phyloP scores from a whole-genome alignment of 2,888 invertebrate genomes.

The Drosophila recens region DNA sequence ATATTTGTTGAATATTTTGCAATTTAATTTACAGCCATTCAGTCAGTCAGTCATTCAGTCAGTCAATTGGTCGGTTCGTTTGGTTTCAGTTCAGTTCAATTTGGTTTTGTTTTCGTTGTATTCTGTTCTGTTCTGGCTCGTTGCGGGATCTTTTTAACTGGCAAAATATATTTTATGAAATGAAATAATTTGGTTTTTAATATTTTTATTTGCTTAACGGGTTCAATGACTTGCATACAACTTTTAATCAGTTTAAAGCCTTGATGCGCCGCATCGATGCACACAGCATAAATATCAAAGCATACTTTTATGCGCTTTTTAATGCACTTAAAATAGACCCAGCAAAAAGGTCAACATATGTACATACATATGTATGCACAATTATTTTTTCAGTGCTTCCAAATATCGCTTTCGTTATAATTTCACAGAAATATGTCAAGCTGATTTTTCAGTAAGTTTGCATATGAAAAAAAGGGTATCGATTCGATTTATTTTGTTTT shows the following conservation, averaged over 20 bases:
- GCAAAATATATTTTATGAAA: constrained; percentile 24
- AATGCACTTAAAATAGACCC: constrained; percentile 11
- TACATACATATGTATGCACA: neutral
- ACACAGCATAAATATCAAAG: constrained; percentile 16
- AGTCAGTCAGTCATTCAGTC: constrained; percentile 12
- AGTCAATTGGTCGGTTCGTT: constrained; percentile 33
- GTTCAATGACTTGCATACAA: constrained; percentile 37
- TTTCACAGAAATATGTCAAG: neutral
- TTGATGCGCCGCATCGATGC: constrained; percentile 14
- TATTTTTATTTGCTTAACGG: constrained; percentile 42
- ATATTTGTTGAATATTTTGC: constrained; percentile 69
- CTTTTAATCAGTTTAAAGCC: constrained; percentile 44
- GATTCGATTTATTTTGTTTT: neutral
- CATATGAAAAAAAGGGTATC: neutral
- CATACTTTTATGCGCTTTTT: constrained; percentile 18
- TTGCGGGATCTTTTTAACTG: constrained; percentile 14
- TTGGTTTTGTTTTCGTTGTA: constrained; percentile 10
- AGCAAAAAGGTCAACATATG: neutral
- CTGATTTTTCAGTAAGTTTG: neutral
- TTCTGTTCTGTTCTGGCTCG: neutral
- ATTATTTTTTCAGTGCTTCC: neutral
- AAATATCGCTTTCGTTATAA: neutral
- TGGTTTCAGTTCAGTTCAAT: constrained; percentile 5
- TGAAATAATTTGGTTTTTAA: constrained; percentile 32
- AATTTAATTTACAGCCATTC: constrained; percentile 41